phyloP scores from a whole-genome alignment of 2,113 vertebrate genomes.

The Ovis canadensis region DNA sequence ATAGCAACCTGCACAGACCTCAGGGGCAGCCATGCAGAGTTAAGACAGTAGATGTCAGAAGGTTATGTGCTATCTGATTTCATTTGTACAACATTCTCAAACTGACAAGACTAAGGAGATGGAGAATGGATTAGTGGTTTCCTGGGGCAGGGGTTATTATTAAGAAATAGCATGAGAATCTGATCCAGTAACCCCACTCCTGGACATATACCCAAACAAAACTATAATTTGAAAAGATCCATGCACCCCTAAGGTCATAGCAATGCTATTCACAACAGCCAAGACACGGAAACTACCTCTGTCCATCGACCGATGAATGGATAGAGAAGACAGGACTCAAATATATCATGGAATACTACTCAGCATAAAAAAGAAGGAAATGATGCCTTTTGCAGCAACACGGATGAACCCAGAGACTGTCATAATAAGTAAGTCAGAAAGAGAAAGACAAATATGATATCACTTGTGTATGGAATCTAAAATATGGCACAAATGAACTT shows the following conservation, averaged over 20 bases:
- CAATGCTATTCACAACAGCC: neutral
- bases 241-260: neutral
- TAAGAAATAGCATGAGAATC: accelerated
- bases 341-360: neutral
- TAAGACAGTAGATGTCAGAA: accelerated
- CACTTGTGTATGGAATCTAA: neutral
- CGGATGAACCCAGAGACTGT: neutral
- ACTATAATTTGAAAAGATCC: neutral
- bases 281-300: neutral
- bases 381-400: neutral
- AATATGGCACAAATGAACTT: neutral
- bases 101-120: neutral
- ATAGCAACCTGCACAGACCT: neutral
- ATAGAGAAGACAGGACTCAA: neutral
- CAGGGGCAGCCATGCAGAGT: neutral
- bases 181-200: neutral
- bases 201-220: neutral
- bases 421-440: neutral
- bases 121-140: neutral
- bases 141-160: accelerated
- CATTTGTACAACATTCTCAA: accelerated
- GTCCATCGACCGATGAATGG: neutral
- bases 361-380: neutral
- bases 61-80: accelerated
- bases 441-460: neutral